Evolutionary conservation across 2,888 invertebrate species (phyloP).

Genomic region (Erpobdella octoculata): DNA sequence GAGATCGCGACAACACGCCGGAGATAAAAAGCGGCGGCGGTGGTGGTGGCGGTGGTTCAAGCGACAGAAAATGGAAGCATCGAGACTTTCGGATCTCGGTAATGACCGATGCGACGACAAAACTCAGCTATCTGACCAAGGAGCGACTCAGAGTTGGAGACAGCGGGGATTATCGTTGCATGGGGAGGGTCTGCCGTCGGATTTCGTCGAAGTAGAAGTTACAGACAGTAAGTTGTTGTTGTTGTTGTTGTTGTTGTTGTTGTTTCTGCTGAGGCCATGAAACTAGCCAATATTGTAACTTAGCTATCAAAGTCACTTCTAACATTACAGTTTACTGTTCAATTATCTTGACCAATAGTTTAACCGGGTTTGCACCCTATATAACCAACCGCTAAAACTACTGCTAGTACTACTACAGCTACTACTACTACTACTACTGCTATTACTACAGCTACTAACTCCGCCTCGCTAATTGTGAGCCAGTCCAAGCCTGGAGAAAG

Average conservation of each 20-base stretch:
- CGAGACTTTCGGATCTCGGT: neutral
- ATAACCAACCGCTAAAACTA: neutral
- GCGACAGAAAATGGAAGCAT: too few relatives aligned
- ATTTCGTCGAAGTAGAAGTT: neutral
- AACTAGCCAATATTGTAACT: too few relatives aligned
- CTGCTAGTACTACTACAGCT: neutral
- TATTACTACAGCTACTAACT: neutral
- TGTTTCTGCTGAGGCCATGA: too few relatives aligned
- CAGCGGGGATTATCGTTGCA: neutral
- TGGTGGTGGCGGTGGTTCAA: too few relatives aligned
- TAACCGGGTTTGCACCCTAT: too few relatives aligned
- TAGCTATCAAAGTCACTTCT: too few relatives aligned
- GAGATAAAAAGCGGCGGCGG: neutral
- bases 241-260: neutral
- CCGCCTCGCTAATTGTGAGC: too few relatives aligned
- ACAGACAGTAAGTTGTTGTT: constrained; percentile 1
- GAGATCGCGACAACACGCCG: neutral
- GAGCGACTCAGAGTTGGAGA: neutral
- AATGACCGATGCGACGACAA: neutral
- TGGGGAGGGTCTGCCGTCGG: constrained; percentile 8
- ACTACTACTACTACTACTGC: neutral
- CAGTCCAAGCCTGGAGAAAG: too few relatives aligned
- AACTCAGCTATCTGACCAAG: neutral
- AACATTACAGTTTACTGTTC: too few relatives aligned
- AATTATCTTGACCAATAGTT: too few relatives aligned